Evolutionary conservation across 1,140 invertebrate species (phyloP).

Genomic region (Limonius californicus): DNA sequence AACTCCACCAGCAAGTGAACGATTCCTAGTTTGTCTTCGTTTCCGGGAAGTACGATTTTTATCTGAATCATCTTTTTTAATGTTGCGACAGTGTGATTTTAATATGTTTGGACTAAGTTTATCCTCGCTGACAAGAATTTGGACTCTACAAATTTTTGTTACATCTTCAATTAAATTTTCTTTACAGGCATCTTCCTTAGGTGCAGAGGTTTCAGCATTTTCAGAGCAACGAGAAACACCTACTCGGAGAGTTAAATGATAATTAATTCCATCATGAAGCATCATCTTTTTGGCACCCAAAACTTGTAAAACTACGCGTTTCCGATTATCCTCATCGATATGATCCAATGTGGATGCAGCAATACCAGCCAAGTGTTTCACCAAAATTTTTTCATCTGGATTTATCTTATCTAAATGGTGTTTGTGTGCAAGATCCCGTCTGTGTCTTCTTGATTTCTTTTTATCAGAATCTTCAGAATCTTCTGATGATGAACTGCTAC

Average conservation of each 20-base stretch:
- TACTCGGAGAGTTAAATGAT: constrained; percentile 41
- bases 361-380: constrained; percentile 42
- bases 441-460: neutral
- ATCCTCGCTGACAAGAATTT: constrained; percentile 41
- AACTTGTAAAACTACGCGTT: constrained; percentile 42
- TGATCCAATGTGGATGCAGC: constrained; percentile 42
- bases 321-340: constrained; percentile 38
- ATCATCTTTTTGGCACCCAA: constrained; percentile 42
- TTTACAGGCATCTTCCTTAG: constrained; percentile 30
- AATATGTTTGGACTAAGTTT: constrained; percentile 39
- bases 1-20: neutral
- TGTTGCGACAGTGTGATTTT: constrained; percentile 43
- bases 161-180: constrained; percentile 34
- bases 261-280: constrained; percentile 35
- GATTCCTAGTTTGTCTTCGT: neutral
- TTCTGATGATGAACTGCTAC: neutral
- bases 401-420: constrained; percentile 12
- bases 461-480: constrained; percentile 1
- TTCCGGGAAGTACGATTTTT: constrained; percentile 2
- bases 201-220: constrained; percentile 21
- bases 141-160: constrained; percentile 42
- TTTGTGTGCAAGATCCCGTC: neutral
- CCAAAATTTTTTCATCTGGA: constrained; percentile 32
- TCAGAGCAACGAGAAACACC: constrained; percentile 41
- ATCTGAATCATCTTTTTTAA: constrained; percentile 34